Base-by-base conservation (phyloP, 2,888 invertebrate genomes). In the Drosophila austrosaltans region DNA sequence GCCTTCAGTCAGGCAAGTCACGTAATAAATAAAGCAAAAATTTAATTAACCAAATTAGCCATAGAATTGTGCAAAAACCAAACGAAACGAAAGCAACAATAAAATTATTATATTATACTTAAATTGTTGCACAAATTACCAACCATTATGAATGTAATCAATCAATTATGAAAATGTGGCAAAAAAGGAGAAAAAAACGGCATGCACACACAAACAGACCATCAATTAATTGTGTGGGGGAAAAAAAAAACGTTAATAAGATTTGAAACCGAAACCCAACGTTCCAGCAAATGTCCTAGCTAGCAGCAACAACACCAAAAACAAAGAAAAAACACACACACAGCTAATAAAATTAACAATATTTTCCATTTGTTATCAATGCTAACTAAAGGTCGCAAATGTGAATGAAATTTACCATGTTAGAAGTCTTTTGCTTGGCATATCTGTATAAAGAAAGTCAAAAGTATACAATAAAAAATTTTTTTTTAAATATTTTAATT, bases 31-130 rank as follows among this genome's bases (percentile, higher is more conserved):
- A 87, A 77, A 82, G 62, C 69, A 70, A 79, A 85, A 79, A 85
- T 89, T 85, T 77, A 82, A 85, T 89, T 87, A 78, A 66, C 71
- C 70, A 82, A 82, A 82, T 82, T 82, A 78, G 78, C 76, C 61
- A 74, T 67, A 61, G 60, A 76, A 36, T 54, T 63, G 53, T 42
- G 20, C 60, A 30, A 40, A 61, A 53, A 62, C 66, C 40, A 56
- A 57, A 56, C 66, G 32, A 48, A 25, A 59, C 63, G 63, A 32
- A 60, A 69, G 61, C 60, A 72, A 58, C 28, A 53, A 22, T 48
- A 59, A 59, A 59, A 25, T 48, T 48, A 48, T 48, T 48, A 48
- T 48, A 48, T 48, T 48, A 22, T 65, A 56, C 64, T 64, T 63
- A 36, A 70, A 75, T 65, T 65, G 48, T 42, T 58, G 58, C 56